Conservation (phyloP, 2,113 vertebrate genomes). For the Pseudorasbora parva region DNA sequence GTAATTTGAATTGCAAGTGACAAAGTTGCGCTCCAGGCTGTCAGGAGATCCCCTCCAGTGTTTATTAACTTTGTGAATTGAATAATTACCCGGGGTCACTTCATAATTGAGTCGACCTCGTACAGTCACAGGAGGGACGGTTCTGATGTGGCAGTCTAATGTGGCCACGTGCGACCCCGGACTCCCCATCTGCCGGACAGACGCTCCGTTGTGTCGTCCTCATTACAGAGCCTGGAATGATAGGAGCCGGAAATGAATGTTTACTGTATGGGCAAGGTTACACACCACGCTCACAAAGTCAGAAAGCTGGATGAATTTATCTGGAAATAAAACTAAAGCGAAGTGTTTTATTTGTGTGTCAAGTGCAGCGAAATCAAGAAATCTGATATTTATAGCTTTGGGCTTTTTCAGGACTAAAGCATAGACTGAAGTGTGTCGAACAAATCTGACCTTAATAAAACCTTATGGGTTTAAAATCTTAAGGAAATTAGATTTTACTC, state of each 20-base stretch:
- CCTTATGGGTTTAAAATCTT: not conserved
- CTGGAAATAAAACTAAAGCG: not conserved
- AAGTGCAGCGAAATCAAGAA: not conserved
- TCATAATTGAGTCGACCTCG: conserved; percentile 77
- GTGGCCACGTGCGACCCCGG: conserved; percentile 45
- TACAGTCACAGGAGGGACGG: conserved; percentile 70
- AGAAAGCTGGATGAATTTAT: not conserved
- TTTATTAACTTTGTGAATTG: conserved; percentile 72
- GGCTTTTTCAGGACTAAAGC: not conserved
- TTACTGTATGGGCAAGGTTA: conserved; percentile 24
- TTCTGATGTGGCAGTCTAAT: conserved; percentile 55
- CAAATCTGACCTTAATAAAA: too few species aligned
- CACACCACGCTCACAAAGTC: not conserved
- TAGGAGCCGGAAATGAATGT: conserved; percentile 2
- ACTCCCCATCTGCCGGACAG: conserved; percentile 36
- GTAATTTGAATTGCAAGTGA: conserved; percentile 70
- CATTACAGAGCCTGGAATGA: conserved; percentile 34
- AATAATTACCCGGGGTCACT: conserved; percentile 69
- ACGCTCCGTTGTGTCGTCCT: conserved; percentile 27
- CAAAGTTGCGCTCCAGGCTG: conserved; percentile 58
- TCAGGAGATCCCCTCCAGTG: conserved; percentile 57
- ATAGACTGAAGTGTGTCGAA: not conserved
- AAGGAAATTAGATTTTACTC: not conserved
- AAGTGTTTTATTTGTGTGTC: not conserved
- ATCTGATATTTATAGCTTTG: not conserved